These are phyloP conservation scores for Vombatus ursinus DNA, from an alignment of 2,113 vertebrate genomes.

Conservation along the genomic window DNA sequence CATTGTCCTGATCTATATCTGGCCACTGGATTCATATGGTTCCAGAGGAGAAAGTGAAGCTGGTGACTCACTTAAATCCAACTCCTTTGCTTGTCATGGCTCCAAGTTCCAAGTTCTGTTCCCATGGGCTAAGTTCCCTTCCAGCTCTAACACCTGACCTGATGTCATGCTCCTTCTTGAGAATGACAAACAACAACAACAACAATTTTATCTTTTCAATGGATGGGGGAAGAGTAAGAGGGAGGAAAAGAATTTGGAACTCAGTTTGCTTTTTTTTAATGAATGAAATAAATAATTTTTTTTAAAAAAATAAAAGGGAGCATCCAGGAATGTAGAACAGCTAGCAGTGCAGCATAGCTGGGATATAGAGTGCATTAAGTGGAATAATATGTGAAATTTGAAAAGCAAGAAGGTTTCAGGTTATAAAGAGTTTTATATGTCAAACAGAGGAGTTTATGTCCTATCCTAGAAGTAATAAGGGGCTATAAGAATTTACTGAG, in stretches of 20 bases:
- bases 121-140: neutral
- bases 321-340: neutral
- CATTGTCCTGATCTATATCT: too few species aligned
- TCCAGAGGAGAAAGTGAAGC: too few species aligned
- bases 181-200: too few species aligned
- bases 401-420: neutral
- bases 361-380: neutral
- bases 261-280: too few species aligned
- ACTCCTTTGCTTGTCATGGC: too few species aligned
- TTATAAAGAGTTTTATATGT: neutral
- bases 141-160: too few species aligned
- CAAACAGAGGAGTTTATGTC: neutral
- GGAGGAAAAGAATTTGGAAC: neutral
- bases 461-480: neutral
- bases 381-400: neutral
- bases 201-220: neutral
- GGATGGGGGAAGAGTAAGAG: neutral
- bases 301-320: neutral
- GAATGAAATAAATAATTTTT: too few species aligned
- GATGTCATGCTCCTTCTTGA: too few species aligned
- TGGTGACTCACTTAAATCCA: too few species aligned
- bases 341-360: neutral
- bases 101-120: neutral
- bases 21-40: too few species aligned
- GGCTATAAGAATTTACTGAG: neutral